phyloP scores from a whole-genome alignment of 2,888 invertebrate species.

The Erebia ligea region DNA sequence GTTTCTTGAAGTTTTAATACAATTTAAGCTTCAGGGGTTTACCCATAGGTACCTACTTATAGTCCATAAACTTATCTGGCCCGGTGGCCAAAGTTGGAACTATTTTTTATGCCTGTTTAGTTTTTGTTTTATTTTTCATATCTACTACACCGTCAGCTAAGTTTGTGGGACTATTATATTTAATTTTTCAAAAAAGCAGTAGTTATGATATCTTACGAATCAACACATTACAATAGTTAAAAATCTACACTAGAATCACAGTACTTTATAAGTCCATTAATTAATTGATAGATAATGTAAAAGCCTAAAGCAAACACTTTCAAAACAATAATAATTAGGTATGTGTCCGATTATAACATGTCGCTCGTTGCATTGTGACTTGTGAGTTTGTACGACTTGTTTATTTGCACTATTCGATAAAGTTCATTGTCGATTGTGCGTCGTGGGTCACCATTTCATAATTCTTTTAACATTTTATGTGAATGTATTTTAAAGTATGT shows the following conservation, averaged over 20 bases:
- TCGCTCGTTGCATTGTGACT: background rate
- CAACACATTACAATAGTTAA: constrained; percentile 1
- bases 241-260: constrained; percentile 26
- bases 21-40: no score
- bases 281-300: background rate
- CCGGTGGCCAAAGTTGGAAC: no score
- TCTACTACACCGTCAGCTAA: no score
- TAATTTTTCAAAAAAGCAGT: no score
- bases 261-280: constrained; percentile 16
- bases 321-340: background rate
- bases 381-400: constrained; percentile 2
- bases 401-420: constrained; percentile 5
- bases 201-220: background rate
- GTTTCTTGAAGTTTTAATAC: no score
- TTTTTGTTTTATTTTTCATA: no score
- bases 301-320: background rate
- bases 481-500: background rate
- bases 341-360: background rate
- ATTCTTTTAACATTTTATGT: background rate
- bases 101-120: no score
- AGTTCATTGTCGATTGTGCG: constrained; percentile 3
- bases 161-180: no score
- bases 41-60: no score
- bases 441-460: constrained; percentile 7
- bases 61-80: no score